phyloP scores from a whole-genome alignment of 1,140 invertebrate species.

The Tetraneura akinire region DNA sequence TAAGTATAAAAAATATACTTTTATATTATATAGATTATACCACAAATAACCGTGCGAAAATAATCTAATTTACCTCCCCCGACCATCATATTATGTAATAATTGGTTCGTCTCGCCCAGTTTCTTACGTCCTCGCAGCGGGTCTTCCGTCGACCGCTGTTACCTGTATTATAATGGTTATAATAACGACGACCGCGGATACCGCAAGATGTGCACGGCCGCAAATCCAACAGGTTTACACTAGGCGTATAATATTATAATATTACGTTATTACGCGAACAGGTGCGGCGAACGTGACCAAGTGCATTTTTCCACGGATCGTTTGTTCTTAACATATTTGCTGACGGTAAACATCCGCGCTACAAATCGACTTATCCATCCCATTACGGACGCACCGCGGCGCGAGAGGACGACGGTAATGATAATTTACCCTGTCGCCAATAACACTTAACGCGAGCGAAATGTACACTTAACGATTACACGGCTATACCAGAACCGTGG shows the following conservation, averaged over 20 bases:
- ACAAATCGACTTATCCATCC: background rate
- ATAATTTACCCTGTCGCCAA: constrained; percentile 43
- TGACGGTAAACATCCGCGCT: constrained; percentile 23
- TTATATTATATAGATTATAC: no score
- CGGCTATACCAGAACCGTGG: no score
- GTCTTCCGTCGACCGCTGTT: no score
- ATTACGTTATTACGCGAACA: background rate
- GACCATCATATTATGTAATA: no score
- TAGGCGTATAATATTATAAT: no score
- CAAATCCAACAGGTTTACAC: constrained; percentile 34
- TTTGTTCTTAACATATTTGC: constrained; percentile 23
- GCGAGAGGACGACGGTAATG: background rate
- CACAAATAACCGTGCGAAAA: no score
- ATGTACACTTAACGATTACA: no score
- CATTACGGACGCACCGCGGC: no score
- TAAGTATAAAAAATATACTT: no score
- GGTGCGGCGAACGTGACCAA: constrained; percentile 41
- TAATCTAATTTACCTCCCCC: no score
- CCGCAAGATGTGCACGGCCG: background rate
- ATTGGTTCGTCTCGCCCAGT: background rate
- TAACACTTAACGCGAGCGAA: constrained; percentile 31
- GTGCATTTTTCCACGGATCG: constrained; percentile 1
- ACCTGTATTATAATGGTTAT: background rate
- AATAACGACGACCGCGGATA: background rate
- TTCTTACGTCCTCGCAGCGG: background rate